Evolutionary conservation across 1,140 invertebrate species (phyloP), one percentile per base, ranked within the genome.

Genomic region (Oedothorax gibbosus): DNA sequence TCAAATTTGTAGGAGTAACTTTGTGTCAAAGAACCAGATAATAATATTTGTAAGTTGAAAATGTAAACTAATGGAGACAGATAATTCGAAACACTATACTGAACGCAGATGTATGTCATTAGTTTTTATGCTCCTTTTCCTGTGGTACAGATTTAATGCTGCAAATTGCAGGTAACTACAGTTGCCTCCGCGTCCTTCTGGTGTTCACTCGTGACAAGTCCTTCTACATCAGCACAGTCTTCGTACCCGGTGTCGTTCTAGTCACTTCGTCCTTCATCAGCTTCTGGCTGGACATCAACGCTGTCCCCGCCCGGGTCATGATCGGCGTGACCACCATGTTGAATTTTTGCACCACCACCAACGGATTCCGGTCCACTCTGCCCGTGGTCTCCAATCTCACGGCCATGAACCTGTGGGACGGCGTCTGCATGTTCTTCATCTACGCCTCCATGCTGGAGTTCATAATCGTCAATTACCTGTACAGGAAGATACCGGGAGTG

Each of bases 381-480:
- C 96, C 96, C 4, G 96, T 97, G 71, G 96, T 97, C 65, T 97
- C 96, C 14, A 97, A 97, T 90, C 90, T 98, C 87, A 97, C 95
- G 75, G 96, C 96, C 14, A 98, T 98, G 96, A 98, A 98, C 91
- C 95, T 97, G n/a, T 97, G 96, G 96, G 96, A 97, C 89, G 96
- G 96, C 80, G 96, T 97, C n/a, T 97, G 96, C 89, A 98, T 98
- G 96, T 97, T 96, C 90, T 98, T 97, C 93, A 97, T 97, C 89
- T 98, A 97, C 90, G 96, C 96, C 76, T 96, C 95, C 50, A 92
- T 97, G 53, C 92, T 98, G 86, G 96, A 97, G 90, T 98, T 97
- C 90, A 96, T 98, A 20, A 96, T 95, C 90, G 96, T 98, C 87
- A 98, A 98, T 92, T 97, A 97, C 91, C 95, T 97, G 68, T 96